Evolutionary conservation across 2,888 invertebrate genomes (phyloP).

Genomic region (Parascotia fuliginaria): DNA sequence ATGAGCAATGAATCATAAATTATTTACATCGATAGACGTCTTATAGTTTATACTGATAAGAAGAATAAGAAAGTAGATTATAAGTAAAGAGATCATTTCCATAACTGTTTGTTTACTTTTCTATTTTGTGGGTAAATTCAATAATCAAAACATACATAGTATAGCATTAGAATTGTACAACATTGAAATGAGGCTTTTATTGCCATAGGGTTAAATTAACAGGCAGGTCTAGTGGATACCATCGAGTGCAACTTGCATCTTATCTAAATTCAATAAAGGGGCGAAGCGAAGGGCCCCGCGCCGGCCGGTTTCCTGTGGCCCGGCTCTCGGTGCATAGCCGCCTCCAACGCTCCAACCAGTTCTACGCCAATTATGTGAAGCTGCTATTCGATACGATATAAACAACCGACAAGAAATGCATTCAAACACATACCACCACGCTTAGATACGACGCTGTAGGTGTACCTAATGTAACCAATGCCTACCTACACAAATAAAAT

Average conservation of each 20-base stretch:
- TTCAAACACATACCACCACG: conserved; percentile 41
- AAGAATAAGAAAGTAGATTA: no score
- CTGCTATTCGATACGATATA: conserved; percentile 55
- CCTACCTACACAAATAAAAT: conserved; percentile 36
- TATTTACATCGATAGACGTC: no score
- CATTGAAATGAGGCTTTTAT: conserved; percentile 7
- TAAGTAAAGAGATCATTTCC: no score
- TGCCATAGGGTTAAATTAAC: conserved; percentile 8
- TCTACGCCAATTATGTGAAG: conserved; percentile 50
- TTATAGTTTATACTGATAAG: no score
- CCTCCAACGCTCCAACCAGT: conserved; percentile 53
- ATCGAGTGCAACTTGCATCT: conserved; percentile 47
- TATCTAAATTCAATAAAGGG: conserved; percentile 62
- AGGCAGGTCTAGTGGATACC: conserved; percentile 14
- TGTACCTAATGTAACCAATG: conserved; percentile 12
- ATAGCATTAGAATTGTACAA: no score
- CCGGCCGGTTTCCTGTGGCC: conserved; percentile 58
- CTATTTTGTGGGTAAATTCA: no score
- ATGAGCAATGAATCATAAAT: no score
- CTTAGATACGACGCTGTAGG: conserved; percentile 25
- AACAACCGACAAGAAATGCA: conserved; percentile 58
- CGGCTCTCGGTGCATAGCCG: conserved; percentile 29
- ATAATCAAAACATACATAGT: no score
- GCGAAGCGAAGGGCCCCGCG: conserved; percentile 42
- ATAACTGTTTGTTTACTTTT: no score